phyloP scores from a whole-genome alignment of 2,113 vertebrate genomes.

The Neolamprologus cancellatus region DNA sequence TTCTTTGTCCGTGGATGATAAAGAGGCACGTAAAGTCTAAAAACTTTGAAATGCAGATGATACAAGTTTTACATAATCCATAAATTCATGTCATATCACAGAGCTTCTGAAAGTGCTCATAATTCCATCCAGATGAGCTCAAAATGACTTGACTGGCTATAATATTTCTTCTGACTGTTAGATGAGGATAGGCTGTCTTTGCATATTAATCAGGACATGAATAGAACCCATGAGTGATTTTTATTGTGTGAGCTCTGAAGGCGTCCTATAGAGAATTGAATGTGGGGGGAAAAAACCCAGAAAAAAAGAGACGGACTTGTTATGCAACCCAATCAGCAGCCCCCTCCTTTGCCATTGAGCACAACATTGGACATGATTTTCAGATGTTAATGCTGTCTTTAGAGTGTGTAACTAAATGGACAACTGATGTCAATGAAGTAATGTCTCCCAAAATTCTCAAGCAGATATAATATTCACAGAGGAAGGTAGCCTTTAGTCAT shows the following conservation, averaged over 20 bases:
- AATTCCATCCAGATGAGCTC: neutral
- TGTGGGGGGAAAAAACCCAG: neutral
- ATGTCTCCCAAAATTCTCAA: neutral
- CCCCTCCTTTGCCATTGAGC: conserved; percentile 28
- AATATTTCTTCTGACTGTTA: conserved; percentile 51
- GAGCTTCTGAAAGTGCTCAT: neutral
- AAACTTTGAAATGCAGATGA: neutral
- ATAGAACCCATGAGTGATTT: conserved; percentile 63
- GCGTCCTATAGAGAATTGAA: conserved; percentile 52
- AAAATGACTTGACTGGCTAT: conserved; percentile 30
- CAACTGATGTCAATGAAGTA: neutral
- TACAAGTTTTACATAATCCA: neutral
- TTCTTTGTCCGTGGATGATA: neutral
- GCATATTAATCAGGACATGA: conserved; percentile 76
- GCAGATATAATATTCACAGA: neutral
- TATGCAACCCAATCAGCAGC: conserved; percentile 15
- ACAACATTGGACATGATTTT: conserved; percentile 48
- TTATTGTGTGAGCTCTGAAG: conserved; percentile 68
- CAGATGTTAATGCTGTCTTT: conserved; percentile 16
- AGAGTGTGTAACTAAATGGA: neutral
- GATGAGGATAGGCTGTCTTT: conserved; percentile 64
- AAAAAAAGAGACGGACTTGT: conserved; percentile 38
- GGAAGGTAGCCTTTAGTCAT: neutral
- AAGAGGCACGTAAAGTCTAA: neutral
- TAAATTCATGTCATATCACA: neutral